These are phyloP conservation scores for Drosophila subobscura DNA, from an alignment of 1,140 invertebrate species.

Conservation along the genomic window DNA sequence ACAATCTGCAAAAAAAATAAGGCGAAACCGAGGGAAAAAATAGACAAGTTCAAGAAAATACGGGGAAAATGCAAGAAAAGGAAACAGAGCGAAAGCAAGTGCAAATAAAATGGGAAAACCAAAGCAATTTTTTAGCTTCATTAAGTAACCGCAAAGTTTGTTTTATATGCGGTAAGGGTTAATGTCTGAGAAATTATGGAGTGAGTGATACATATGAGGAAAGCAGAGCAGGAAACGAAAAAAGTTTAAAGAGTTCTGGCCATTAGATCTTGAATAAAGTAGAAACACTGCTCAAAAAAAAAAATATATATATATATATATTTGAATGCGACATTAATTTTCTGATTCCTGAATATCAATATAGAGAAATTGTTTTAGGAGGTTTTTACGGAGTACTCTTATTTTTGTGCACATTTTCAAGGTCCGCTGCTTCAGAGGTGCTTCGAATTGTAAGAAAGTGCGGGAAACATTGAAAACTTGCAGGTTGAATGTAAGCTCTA, in stretches of 20 bases:
- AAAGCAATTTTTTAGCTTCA: conserved; percentile 71
- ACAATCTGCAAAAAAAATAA: conserved; percentile 39
- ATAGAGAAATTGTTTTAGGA: too few relatives aligned
- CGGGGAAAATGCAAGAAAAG: conserved; percentile 42
- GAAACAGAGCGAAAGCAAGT: conserved; percentile 20
- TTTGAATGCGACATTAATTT: too few relatives aligned
- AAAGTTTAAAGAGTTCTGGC: not conserved
- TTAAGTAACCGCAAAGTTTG: conserved; percentile 74
- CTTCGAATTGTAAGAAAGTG: too few relatives aligned
- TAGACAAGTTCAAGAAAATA: conserved; percentile 29
- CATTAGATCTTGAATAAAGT: too few relatives aligned
- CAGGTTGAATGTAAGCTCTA: too few relatives aligned
- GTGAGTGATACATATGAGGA: conserved; percentile 14
- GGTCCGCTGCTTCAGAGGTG: too few relatives aligned
- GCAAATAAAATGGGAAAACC: conserved; percentile 68
- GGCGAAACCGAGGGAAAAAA: conserved; percentile 28
- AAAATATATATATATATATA: too few relatives aligned
- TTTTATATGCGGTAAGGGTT: conserved; percentile 66
- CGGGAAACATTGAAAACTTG: too few relatives aligned
- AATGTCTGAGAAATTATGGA: conserved; percentile 6
- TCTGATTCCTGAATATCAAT: too few relatives aligned
- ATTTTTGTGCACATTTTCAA: too few relatives aligned
- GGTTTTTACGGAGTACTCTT: too few relatives aligned
- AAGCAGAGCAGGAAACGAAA: not conserved
- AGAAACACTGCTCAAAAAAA: too few relatives aligned